phyloP scores from a whole-genome alignment of 2,797 vertebrate genomes.

The Podargus strigoides region DNA sequence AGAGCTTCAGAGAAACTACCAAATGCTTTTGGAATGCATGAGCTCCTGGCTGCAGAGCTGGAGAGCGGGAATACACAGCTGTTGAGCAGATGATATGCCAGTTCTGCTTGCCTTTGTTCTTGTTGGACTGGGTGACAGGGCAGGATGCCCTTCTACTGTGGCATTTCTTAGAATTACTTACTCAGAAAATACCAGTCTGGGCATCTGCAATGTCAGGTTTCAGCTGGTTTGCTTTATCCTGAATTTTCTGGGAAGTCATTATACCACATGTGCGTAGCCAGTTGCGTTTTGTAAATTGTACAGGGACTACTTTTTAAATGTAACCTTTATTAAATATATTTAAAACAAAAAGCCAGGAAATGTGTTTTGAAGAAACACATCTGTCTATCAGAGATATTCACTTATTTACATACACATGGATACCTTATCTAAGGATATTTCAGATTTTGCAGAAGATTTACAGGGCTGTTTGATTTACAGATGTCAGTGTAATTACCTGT shows the following conservation, averaged over 20 bases:
- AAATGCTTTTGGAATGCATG: background rate
- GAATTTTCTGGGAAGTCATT: background rate
- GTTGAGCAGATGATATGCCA: background rate
- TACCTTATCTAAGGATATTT: conserved; percentile 15
- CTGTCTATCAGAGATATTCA: background rate
- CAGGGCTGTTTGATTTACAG: background rate
- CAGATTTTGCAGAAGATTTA: conserved; percentile 27
- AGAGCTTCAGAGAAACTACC: background rate
- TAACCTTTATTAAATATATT: background rate
- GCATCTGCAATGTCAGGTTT: background rate
- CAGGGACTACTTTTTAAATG: background rate
- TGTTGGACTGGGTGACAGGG: background rate
- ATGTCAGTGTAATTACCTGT: background rate
- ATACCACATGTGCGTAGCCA: background rate
- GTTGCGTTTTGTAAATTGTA: background rate
- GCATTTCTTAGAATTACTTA: background rate
- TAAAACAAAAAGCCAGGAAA: background rate
- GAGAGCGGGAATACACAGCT: background rate
- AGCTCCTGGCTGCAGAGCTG: background rate
- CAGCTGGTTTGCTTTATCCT: conserved; percentile 2
- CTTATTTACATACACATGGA: background rate
- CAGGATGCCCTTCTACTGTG: background rate
- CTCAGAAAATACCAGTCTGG: background rate
- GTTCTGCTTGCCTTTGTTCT: background rate
- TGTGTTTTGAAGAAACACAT: background rate